Evolutionary conservation across 2,797 vertebrate species (phyloP).

Genomic region (Pseudotriccus pelzelni): DNA sequence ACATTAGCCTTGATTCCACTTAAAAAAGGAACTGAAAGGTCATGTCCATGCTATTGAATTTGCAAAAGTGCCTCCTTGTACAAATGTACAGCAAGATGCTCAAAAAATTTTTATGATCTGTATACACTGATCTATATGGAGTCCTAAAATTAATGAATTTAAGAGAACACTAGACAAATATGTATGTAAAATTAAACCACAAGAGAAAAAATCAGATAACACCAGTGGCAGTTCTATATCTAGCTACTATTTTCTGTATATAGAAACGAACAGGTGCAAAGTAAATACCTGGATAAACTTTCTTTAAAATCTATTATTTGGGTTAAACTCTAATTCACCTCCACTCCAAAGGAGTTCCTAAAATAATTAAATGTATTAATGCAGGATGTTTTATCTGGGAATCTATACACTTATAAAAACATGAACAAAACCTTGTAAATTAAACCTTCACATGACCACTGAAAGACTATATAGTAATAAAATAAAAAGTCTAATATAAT

Average conservation of each 20-base stretch:
- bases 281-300: neutral
- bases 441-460: neutral
- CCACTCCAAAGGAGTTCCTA: neutral
- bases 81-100: neutral
- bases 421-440: neutral
- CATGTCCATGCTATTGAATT: neutral
- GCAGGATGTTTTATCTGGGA: neutral
- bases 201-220: neutral
- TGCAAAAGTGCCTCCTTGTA: neutral
- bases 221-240: neutral
- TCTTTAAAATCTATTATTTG: neutral
- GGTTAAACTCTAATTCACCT: neutral
- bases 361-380: neutral
- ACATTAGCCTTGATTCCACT: neutral
- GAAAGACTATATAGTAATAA: neutral
- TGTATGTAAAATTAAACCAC: neutral
- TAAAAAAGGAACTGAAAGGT: neutral
- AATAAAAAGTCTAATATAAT: neutral
- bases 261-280: neutral
- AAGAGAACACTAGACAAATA: neutral
- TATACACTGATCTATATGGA: neutral
- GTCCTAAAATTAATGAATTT: neutral
- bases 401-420: neutral
- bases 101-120: neutral
- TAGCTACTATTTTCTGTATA: neutral